Conservation (phyloP, 2,888 invertebrate species). For the Drosophila infuscata region DNA sequence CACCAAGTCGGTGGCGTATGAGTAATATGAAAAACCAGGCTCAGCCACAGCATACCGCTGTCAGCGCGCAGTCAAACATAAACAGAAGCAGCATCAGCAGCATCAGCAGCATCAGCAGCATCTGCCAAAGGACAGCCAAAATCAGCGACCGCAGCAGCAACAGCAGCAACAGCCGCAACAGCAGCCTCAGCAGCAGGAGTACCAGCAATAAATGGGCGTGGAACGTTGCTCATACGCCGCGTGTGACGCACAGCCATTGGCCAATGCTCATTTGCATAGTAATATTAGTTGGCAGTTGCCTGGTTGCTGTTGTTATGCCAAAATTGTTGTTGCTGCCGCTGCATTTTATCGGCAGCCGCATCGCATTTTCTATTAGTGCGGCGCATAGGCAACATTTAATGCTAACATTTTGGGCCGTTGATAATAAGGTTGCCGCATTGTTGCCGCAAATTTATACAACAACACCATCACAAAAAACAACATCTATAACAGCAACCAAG, state of each 20-base stretch:
- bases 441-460: slow-evolving; percentile 60
- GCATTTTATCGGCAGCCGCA: slow-evolving; percentile 66
- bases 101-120: slow-evolving; percentile 46
- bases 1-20: slow-evolving; percentile 69
- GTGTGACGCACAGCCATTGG: slow-evolving; percentile 59
- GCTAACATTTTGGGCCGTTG: slow-evolving; percentile 64
- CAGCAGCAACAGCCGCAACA: slow-evolving; percentile 37
- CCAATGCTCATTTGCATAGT: slow-evolving; percentile 79
- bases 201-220: slow-evolving; percentile 52
- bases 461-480: slow-evolving; percentile 26
- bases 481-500: slow-evolving; percentile 29
- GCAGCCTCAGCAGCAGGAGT: slow-evolving; percentile 25
- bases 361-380: slow-evolving; percentile 80
- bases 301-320: slow-evolving; percentile 35
- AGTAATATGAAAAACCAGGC: slow-evolving; percentile 72
- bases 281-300: slow-evolving; percentile 67
- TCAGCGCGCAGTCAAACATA: slow-evolving; percentile 57
- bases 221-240: slow-evolving; percentile 74
- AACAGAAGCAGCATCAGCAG: slow-evolving; percentile 34
- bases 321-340: slow-evolving; percentile 35
- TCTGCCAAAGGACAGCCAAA: slow-evolving; percentile 39
- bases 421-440: slow-evolving; percentile 70
- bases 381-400: slow-evolving; percentile 75
- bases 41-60: slow-evolving; percentile 57
- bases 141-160: slow-evolving; percentile 31